These are phyloP conservation scores for Blastobasis adustella DNA, from an alignment of 2,888 invertebrate genomes.

Conservation along the genomic window DNA sequence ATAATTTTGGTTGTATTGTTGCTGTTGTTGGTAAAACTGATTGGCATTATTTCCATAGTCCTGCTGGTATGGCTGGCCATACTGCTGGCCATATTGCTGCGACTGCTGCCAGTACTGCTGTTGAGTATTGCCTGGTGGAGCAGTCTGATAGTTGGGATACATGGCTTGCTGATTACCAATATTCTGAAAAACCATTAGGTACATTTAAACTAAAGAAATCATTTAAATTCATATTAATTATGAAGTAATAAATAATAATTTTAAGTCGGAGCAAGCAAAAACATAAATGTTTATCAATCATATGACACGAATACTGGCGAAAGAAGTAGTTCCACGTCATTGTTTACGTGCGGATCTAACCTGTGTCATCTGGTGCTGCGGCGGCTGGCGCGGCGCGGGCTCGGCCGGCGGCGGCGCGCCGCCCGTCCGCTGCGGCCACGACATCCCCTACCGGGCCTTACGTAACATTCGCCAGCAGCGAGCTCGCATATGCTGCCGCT, in stretches of 20 bases:
- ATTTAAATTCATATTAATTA: background rate
- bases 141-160: slow-evolving; percentile 45
- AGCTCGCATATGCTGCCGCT: slow-evolving; percentile 51
- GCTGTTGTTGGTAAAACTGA: slow-evolving; percentile 43
- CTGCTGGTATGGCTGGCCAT: slow-evolving; percentile 48
- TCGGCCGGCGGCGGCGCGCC: slow-evolving; percentile 39
- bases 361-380: slow-evolving; percentile 37
- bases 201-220: background rate
- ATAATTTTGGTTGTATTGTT: slow-evolving; percentile 51
- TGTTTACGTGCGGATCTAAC: slow-evolving; percentile 57
- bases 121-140: slow-evolving; percentile 14
- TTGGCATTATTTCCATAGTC: slow-evolving; percentile 47
- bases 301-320: slow-evolving; percentile 22
- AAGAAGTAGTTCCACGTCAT: slow-evolving; percentile 52
- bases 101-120: slow-evolving; percentile 53
- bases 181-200: slow-evolving; percentile 34
- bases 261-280: background rate
- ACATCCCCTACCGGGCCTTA: slow-evolving; percentile 62
- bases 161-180: slow-evolving; percentile 50
- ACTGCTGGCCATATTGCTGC: slow-evolving; percentile 58
- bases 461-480: slow-evolving; percentile 59
- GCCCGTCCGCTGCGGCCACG: slow-evolving; percentile 63
- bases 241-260: too few species aligned
- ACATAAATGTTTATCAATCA: slow-evolving; percentile 23
- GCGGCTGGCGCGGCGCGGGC: slow-evolving; percentile 39